Evolutionary conservation across 2,888 invertebrate species (phyloP).

Genomic region (Metalampra italica): DNA sequence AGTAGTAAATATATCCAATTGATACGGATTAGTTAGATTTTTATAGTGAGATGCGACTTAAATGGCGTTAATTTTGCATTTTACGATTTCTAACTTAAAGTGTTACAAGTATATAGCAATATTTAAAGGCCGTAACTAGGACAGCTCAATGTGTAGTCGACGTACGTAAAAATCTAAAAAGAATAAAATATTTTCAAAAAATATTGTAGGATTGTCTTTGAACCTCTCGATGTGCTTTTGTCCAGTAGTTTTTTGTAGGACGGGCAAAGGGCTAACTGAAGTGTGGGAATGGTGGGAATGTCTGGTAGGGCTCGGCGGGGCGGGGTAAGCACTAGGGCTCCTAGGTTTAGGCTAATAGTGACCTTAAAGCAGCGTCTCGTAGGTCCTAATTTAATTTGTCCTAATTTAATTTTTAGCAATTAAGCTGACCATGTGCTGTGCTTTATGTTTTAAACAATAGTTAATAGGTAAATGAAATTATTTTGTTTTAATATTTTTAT

Average conservation of each 20-base stretch:
- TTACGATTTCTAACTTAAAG: conserved; percentile 41
- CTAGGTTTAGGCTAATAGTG: conserved; percentile 63
- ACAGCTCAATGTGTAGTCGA: conserved; percentile 72
- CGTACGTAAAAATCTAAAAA: conserved; percentile 46
- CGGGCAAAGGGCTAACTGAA: conserved; percentile 2
- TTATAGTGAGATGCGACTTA: conserved; percentile 43
- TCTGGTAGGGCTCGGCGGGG: conserved; percentile 31
- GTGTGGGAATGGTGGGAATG: conserved; percentile 2
- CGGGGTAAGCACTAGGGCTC: conserved; percentile 62
- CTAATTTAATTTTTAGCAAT: conserved; percentile 66
- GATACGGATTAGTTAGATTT: conserved; percentile 56
- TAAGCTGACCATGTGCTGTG: conserved; percentile 79
- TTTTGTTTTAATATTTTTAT: conserved; percentile 63
- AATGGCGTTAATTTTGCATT: conserved; percentile 55
- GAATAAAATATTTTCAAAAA: conserved; percentile 60
- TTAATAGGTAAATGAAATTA: conserved; percentile 69
- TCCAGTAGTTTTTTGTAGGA: conserved; percentile 64
- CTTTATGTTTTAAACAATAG: conserved; percentile 77
- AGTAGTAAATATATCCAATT: conserved; percentile 39
- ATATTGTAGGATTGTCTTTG: conserved; percentile 70
- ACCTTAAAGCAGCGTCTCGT: conserved; percentile 54
- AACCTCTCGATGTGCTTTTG: conserved; percentile 75
- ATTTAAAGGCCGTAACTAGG: conserved; percentile 62
- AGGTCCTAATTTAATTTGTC: conserved; percentile 69
- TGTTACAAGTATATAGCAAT: conserved; percentile 41